Conservation (phyloP, 2,888 invertebrate genomes). For the Oscheius sp. region DNA sequence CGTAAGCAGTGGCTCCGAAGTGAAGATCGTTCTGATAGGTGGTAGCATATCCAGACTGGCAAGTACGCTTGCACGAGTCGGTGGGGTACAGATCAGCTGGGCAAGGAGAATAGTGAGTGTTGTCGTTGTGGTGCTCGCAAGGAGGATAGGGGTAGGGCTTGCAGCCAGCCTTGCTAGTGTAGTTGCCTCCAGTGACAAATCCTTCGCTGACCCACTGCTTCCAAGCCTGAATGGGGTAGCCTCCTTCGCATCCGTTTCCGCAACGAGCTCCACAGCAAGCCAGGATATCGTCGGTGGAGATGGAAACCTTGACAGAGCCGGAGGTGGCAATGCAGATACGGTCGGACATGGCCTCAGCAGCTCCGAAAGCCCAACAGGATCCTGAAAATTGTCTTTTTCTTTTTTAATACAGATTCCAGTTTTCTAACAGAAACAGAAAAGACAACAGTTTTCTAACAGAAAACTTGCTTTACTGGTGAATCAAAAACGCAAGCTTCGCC, state of each 20-base stretch:
- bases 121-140: slow-evolving; percentile 90
- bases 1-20: slow-evolving; percentile 64
- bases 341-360: slow-evolving; percentile 76
- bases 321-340: slow-evolving; percentile 75
- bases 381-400: background rate
- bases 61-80: slow-evolving; percentile 46
- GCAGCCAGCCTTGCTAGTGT: slow-evolving; percentile 80
- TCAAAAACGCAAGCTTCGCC: too few species aligned
- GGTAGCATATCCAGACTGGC: slow-evolving; percentile 49
- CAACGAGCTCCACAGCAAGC: slow-evolving; percentile 74
- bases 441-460: too few species aligned
- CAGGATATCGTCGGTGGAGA: slow-evolving; percentile 76
- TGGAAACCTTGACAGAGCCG: slow-evolving; percentile 70
- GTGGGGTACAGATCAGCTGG: slow-evolving; percentile 57
- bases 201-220: slow-evolving; percentile 85
- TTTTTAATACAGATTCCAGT: too few species aligned
- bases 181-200: slow-evolving; percentile 86
- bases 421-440: too few species aligned
- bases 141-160: slow-evolving; percentile 87
- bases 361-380: slow-evolving; percentile 83
- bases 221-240: slow-evolving; percentile 87
- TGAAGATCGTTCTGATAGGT: slow-evolving; percentile 54
- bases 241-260: slow-evolving; percentile 81
- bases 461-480: too few species aligned
- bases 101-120: slow-evolving; percentile 79